Base-by-base conservation (phyloP, 2,888 invertebrate species). In the Metacarcinus magister region DNA sequence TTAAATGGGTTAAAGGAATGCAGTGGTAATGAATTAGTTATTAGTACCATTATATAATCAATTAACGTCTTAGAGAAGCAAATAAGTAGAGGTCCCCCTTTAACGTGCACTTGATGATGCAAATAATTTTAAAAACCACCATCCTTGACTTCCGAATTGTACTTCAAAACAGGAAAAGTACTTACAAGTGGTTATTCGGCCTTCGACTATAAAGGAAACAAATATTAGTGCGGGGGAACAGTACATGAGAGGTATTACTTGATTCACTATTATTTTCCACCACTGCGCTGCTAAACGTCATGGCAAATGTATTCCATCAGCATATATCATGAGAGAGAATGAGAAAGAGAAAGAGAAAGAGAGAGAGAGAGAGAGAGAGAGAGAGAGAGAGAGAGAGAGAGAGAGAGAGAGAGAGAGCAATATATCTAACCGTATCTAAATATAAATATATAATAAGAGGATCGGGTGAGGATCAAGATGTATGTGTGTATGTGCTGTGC, bases 141-240 rank as follows among this genome's bases (percentile, higher is more conserved):
- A 94, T 87, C 48, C 46, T 89, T 48, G 4, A 89, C 87, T 48
- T 94, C 94, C 87, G 94, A 46, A 94, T 87, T 89, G 94, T 94
- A 89, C 95, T 75, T 44, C 39, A 95, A 95, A 95, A 92, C 92
- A 48, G 54, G 92, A 92, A 67, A n/a, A 91, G 95, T 95, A 95
- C 95, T 95, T 95, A 95, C 95, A 95, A 75, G 95, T 95, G 95
- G 46, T 90, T 67, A 92, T 95, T 95, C 95, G 95, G 95, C 95
- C 95, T 95, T 95, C 95, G 95, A 95, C 95, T 95, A 95, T 67
- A 95, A 95, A 92, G 94, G 82, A 95, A 92, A 95, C 60, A 95
- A 67, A 95, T 60, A 95, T 95, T 95, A 95, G 95, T 95, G 89
- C 67, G 60, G 8, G 93, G 39, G 44, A 48, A 93, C 28, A n/a